These are phyloP conservation scores for Barbus barbus DNA, from an alignment of 2,113 vertebrate species.

Conservation along the genomic window DNA sequence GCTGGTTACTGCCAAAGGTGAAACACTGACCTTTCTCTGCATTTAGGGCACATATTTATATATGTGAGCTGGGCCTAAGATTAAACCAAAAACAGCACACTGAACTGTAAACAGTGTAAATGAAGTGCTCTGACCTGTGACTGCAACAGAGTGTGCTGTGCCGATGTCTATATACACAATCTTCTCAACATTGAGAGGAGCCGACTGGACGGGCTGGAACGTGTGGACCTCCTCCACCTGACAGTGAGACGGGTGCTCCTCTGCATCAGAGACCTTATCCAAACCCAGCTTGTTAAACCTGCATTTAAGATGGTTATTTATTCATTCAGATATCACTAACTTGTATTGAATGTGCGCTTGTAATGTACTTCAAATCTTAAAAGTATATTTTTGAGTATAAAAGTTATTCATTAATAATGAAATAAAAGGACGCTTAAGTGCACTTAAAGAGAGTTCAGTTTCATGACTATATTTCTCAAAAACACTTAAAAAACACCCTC, in stretches of 20 bases:
- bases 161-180: constrained; percentile 88
- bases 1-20: constrained; percentile 96
- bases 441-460: neutral
- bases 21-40: constrained; percentile 89
- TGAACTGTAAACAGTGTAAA: neutral
- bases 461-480: too few relatives aligned
- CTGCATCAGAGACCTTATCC: constrained; percentile 75
- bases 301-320: constrained; percentile 4
- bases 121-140: constrained; percentile 80
- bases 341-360: neutral
- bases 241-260: constrained; percentile 75
- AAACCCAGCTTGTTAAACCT: constrained; percentile 97
- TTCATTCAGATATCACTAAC: neutral
- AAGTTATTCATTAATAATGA: neutral
- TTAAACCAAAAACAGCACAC: neutral
- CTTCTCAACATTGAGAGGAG: constrained; percentile 81
- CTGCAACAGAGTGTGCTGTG: constrained; percentile 90
- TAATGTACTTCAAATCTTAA: neutral
- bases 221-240: constrained; percentile 86
- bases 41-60: neutral
- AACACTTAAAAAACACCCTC: too few relatives aligned
- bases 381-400: neutral
- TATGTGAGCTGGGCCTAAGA: neutral
- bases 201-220: constrained; percentile 81
- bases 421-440: neutral